Evolutionary conservation across 2,888 invertebrate species (phyloP), one percentile per base, ranked within the genome.

Genomic region (Diogma glabrata): DNA sequence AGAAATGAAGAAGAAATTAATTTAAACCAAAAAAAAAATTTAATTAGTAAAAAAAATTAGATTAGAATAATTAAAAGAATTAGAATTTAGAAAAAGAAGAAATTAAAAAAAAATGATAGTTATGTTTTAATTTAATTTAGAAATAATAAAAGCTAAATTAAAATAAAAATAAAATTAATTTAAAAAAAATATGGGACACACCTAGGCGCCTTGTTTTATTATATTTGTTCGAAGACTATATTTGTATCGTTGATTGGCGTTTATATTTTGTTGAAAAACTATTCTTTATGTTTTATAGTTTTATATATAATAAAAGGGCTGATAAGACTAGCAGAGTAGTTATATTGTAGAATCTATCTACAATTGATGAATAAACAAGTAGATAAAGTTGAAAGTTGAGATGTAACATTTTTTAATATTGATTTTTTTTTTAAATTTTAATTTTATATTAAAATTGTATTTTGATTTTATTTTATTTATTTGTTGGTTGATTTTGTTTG

Each of bases 191-290:
- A 24, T 33, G 48, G 54, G 56, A 56, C 56, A 56, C 53, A 56
- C 56, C 56, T 56, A 56, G 55, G 55, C 54, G 56, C 54, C 53
- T 52, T 53, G 50, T 30, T 49, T 49, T 48, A 24, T 52, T 52
- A 33, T 46, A 26, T 50, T 33, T 43, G 30, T n/a, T n/a, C n/a
- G 12, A 30, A 30, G 30, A 30, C 30, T 30, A 30, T n/a, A n/a
- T n/a, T n/a, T n/a, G n/a, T n/a, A n/a, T n/a, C n/a, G 30, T 30
- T 30, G 30, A 30, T 30, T 30, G 30, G n/a, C 10, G 30, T n/a
- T n/a, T n/a, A n/a, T n/a, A n/a, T n/a, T n/a, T n/a, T n/a, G n/a
- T n/a, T n/a, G n/a, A n/a, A n/a, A n/a, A n/a, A n/a, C n/a, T n/a
- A n/a, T n/a, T n/a, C n/a, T n/a, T n/a, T n/a, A n/a, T n/a, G n/a